phyloP scores from a whole-genome alignment of 2,797 vertebrate species.

The Ctenopoma kingsleyae region DNA sequence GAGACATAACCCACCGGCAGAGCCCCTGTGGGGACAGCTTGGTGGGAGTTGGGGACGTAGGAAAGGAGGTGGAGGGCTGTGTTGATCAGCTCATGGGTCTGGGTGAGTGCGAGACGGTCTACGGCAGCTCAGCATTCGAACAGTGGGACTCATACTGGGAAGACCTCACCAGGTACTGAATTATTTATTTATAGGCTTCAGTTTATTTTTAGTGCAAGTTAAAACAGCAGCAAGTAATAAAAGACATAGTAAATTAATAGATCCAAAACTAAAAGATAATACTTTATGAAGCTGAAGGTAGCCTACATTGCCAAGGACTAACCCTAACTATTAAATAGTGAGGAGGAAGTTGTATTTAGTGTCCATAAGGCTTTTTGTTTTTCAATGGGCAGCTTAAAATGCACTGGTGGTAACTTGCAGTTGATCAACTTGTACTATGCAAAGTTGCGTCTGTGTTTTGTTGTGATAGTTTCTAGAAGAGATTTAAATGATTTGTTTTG shows the following conservation, averaged over 20 bases:
- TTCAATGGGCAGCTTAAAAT: neutral
- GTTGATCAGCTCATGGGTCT: constrained; percentile 92
- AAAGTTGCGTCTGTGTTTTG: neutral
- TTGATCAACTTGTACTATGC: neutral
- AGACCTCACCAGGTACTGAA: constrained; percentile 91
- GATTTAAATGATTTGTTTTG: neutral
- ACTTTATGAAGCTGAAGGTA: too few relatives aligned
- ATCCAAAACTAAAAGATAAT: neutral
- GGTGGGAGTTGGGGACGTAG: constrained; percentile 78
- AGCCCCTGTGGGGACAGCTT: constrained; percentile 90
- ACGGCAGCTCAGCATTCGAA: constrained; percentile 93
- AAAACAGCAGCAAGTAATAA: constrained; percentile 10
- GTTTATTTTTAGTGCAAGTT: constrained; percentile 21
- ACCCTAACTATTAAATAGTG: neutral
- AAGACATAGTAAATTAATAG: neutral
- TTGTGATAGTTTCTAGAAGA: neutral
- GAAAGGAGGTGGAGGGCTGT: constrained; percentile 91
- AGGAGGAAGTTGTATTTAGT: neutral
- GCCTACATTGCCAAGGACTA: neutral
- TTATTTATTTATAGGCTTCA: constrained; percentile 26
- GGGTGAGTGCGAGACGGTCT: constrained; percentile 90
- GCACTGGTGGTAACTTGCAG: neutral
- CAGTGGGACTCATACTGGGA: constrained; percentile 99
- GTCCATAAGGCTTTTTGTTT: neutral
- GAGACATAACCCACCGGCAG: constrained; percentile 95